Evolutionary conservation across 2,888 invertebrate genomes (phyloP), one percentile per base, ranked within the genome.

Genomic region (Meloe dianella): DNA sequence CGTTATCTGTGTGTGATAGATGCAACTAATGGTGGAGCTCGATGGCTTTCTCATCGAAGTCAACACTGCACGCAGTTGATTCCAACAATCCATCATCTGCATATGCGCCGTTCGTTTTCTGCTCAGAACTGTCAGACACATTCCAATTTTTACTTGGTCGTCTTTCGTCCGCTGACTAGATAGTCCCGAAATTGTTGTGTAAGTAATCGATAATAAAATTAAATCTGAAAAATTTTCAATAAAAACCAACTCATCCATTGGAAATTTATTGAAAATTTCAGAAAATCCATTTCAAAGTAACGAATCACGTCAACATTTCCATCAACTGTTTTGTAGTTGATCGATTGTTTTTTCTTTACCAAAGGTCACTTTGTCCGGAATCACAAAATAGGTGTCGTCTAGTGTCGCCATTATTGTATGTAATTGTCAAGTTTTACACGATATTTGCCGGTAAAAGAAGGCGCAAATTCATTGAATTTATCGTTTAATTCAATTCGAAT

Each of bases 71-170:
- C 51, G 51, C 20, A 51, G n/a, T 9, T 22, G 22, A 20, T 6
- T 22, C 51, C 22, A 51, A 51, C 51, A 22, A 51, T 20, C 8
- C 47, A 9, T 6, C 6, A 47, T 58, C 58, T 30, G 59, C 64
- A 58, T n/a, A 61, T 67, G 67, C 67, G 67, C 71, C 66, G 71
- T 70, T 66, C 63, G 65, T 70, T 73, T 83, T 87, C 86, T 85
- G 88, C 86, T 84, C 85, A 47, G 86, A 86, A 86, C 87, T 86
- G 87, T 89, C 89, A 89, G 89, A 88, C 70, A 72, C 70, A 65
- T 70, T 70, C 66, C 68, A 64, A 66, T 51, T n/a, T n/a, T n/a
- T n/a, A n/a, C 71, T 88, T 88, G 84, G 87, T 88, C 87, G 87
- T 86, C 51, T 61, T 20, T 22, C 24, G 56, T 60, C 38, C 20